Percentiles rank a stretch among this genome's conserved stretches.
phyloP scores from a whole-genome alignment of 2,113 vertebrate genomes.

The Phalacrocorax carbo region DNA sequence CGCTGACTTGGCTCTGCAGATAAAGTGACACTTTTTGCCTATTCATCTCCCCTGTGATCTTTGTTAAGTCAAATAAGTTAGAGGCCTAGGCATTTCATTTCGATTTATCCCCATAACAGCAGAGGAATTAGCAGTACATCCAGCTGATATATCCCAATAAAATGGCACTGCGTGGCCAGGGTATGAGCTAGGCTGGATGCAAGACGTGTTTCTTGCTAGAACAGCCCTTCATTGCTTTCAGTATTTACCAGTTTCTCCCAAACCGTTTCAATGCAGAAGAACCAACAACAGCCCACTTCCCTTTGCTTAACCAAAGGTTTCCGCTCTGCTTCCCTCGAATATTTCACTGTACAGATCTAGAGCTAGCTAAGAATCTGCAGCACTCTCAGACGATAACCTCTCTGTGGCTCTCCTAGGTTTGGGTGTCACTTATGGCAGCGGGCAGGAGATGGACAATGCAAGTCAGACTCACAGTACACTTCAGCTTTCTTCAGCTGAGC shows the following conservation, averaged over 20 bases:
- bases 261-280: background rate
- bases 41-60: background rate
- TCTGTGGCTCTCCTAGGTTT: background rate
- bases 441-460: background rate
- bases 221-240: background rate
- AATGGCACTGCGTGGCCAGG: background rate
- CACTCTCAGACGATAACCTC: background rate
- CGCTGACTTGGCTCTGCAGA: background rate
- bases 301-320: background rate
- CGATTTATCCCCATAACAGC: background rate
- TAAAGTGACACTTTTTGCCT: background rate
- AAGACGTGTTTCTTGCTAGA: background rate
- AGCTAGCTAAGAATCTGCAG: background rate
- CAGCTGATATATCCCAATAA: background rate
- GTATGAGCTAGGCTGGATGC: background rate
- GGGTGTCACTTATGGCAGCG: background rate
- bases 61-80: background rate
- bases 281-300: background rate
- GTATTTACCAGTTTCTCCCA: background rate
- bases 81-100: background rate
- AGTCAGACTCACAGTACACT: fast-evolving
- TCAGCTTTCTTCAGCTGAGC: background rate
- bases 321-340: background rate
- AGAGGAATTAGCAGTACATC: background rate
- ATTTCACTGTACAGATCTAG: background rate